Evolutionary conservation across 2,888 invertebrate species (phyloP).

Genomic region (Tenthredo notha): DNA sequence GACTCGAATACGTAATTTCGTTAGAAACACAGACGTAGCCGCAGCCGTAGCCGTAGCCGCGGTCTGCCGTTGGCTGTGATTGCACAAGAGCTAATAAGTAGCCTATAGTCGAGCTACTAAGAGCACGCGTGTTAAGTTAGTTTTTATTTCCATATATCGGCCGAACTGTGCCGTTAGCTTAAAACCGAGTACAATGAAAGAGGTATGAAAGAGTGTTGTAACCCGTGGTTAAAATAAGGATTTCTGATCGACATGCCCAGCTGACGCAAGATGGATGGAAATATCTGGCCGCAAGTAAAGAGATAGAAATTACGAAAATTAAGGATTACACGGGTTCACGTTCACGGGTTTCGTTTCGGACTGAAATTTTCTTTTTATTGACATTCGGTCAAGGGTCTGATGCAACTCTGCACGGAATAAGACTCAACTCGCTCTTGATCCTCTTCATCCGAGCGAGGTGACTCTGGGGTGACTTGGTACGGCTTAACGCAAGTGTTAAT

Average conservation of each 20-base stretch:
- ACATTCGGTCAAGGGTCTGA: slow-evolving; percentile 22
- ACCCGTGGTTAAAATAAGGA: slow-evolving; percentile 42
- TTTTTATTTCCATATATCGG: slow-evolving; percentile 57
- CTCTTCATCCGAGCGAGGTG: slow-evolving; percentile 19
- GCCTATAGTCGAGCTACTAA: slow-evolving; percentile 46
- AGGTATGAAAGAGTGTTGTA: slow-evolving; percentile 22
- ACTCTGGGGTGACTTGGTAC: slow-evolving; percentile 53
- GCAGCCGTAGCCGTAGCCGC: background rate
- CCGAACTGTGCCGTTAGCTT: slow-evolving; percentile 58
- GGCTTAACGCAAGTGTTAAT: slow-evolving; percentile 71
- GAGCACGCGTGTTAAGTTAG: slow-evolving; percentile 49
- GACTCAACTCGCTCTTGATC: slow-evolving; percentile 3
- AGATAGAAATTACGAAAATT: slow-evolving; percentile 43
- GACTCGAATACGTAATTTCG: slow-evolving; percentile 45
- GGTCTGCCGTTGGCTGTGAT: slow-evolving; percentile 27
- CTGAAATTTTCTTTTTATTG: slow-evolving; percentile 23
- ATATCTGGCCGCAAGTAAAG: background rate
- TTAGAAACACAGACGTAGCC: slow-evolving; percentile 42
- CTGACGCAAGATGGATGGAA: slow-evolving; percentile 18
- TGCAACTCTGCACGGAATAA: slow-evolving; percentile 18
- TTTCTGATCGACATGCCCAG: slow-evolving; percentile 33
- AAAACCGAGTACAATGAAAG: slow-evolving; percentile 39
- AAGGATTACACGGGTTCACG: slow-evolving; percentile 39
- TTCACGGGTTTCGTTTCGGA: slow-evolving; percentile 10
- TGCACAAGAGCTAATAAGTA: slow-evolving; percentile 46